Evolutionary conservation across 2,113 vertebrate species (phyloP).

Genomic region (Catharus fuscescens): DNA sequence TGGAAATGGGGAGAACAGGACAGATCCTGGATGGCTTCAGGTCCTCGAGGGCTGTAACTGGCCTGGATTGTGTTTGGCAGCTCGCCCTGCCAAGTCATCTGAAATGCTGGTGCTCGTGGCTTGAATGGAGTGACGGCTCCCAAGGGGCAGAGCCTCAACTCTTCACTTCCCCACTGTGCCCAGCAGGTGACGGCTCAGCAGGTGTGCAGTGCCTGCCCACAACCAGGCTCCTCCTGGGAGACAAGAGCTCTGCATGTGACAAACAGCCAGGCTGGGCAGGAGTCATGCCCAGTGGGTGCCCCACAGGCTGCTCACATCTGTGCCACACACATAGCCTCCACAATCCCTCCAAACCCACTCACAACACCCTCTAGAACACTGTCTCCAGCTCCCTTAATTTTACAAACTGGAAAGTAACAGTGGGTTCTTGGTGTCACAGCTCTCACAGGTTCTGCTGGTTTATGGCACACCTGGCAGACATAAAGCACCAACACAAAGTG

Average conservation of each 20-base stretch:
- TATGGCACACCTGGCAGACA: not conserved
- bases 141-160: not conserved
- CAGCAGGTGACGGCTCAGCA: not conserved
- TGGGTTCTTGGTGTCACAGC: not conserved
- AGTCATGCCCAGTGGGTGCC: accelerated
- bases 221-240: not conserved
- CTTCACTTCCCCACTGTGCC: accelerated
- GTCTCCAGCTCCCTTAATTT: not conserved
- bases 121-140: accelerated
- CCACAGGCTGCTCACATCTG: not conserved
- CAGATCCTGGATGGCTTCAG: accelerated
- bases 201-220: accelerated
- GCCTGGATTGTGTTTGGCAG: not conserved
- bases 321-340: accelerated
- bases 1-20: accelerated
- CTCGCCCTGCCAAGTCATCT: not conserved
- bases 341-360: not conserved
- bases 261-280: not conserved
- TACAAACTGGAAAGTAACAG: not conserved
- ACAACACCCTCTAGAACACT: not conserved
- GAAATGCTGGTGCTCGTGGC: not conserved
- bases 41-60: not conserved
- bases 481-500: accelerated
- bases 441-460: not conserved
- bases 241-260: accelerated